phyloP scores from a whole-genome alignment of 1,140 invertebrate species.

The Euborellia annulipes region DNA sequence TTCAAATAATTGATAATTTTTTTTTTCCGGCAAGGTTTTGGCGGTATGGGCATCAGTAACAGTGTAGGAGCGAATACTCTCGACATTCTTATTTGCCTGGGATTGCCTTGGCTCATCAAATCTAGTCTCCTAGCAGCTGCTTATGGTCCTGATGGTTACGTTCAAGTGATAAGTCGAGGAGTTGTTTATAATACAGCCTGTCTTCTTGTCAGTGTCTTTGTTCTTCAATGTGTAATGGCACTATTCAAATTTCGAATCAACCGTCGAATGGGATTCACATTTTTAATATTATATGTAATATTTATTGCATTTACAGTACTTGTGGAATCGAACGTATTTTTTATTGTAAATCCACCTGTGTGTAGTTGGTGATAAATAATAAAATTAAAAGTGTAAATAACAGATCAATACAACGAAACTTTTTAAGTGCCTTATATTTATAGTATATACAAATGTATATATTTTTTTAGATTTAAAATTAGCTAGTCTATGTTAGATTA shows the following conservation, averaged over 20 bases:
- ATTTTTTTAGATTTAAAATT: too few species aligned
- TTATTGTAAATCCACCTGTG: conserved; percentile 27
- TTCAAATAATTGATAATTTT: too few species aligned
- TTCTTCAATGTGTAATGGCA: conserved; percentile 37
- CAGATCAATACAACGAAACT: too few species aligned
- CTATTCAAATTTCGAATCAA: conserved; percentile 40
- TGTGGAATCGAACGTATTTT: conserved; percentile 37
- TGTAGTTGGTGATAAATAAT: conserved; percentile 18
- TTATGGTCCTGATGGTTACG: conserved; percentile 21
- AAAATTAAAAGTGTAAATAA: too few species aligned
- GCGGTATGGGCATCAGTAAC: conserved; percentile 71
- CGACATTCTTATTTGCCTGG: conserved; percentile 71
- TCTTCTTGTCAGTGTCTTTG: conserved; percentile 37
- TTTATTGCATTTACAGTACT: conserved; percentile 46
- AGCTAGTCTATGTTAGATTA: too few species aligned
- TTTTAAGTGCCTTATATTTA: too few species aligned
- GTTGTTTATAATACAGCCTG: conserved; percentile 46
- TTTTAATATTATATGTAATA: conserved; percentile 38
- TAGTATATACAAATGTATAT: too few species aligned
- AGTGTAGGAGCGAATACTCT: conserved; percentile 70
- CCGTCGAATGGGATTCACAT: conserved; percentile 36
- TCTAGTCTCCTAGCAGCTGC: conserved; percentile 36
- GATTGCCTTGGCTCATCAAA: conserved; percentile 68
- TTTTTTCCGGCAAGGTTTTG: too few species aligned
- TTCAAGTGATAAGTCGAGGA: conserved; percentile 34